Conservation (phyloP, 2,888 invertebrate genomes). For the Temnothorax unifasciatus region DNA sequence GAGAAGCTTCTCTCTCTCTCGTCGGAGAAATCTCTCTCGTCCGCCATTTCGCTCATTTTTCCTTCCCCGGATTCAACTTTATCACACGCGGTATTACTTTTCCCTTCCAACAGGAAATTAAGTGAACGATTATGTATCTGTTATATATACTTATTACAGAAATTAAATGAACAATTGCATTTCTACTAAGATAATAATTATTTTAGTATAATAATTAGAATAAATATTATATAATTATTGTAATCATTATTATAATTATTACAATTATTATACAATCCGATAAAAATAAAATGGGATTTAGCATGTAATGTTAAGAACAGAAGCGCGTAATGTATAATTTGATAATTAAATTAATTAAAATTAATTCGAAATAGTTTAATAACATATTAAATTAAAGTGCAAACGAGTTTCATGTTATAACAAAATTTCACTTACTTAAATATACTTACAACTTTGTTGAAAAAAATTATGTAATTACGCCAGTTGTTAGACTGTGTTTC, state of each 20-base stretch:
- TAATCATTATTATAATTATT: slow-evolving; percentile 25
- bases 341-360: slow-evolving; percentile 14
- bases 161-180: slow-evolving; percentile 13
- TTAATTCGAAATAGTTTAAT: slow-evolving; percentile 4
- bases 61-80: slow-evolving; percentile 21
- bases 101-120: slow-evolving; percentile 21
- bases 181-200: slow-evolving; percentile 20
- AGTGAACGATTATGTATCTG: slow-evolving; percentile 11
- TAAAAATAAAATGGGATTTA: slow-evolving; percentile 20
- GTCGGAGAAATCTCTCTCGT: slow-evolving; percentile 21
- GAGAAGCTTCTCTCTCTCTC: slow-evolving; percentile 30
- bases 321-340: neutral
- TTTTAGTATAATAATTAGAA: slow-evolving; percentile 7
- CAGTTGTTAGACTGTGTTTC: neutral
- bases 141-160: neutral
- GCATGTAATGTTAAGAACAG: neutral
- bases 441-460: neutral
- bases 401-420: neutral
- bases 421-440: neutral
- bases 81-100: slow-evolving; percentile 24
- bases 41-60: slow-evolving; percentile 43
- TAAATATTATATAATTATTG: slow-evolving; percentile 22
- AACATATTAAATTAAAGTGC: neutral
- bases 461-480: slow-evolving; percentile 1
- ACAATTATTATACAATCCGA: neutral